Conservation (phyloP, 92 coral and sea anemone genomes). For the Parazoanthus swiftii region DNA sequence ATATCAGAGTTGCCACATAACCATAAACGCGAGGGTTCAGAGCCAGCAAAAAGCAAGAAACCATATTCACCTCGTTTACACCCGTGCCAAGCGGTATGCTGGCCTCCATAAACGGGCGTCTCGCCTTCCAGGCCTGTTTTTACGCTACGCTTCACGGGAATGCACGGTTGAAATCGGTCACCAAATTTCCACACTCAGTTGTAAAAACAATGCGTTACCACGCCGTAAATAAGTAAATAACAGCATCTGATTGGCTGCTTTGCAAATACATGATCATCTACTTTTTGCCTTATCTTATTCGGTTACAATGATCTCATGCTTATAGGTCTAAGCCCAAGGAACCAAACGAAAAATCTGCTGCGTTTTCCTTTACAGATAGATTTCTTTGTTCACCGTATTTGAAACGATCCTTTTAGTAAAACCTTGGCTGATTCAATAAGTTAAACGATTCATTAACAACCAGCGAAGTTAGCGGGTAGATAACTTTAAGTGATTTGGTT, state of each 20-base stretch:
- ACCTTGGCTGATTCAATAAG: neutral
- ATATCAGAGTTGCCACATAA: neutral
- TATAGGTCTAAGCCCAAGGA: neutral
- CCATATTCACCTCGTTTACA: slow-evolving; percentile 19
- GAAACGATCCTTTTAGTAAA: neutral
- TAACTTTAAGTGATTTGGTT: neutral
- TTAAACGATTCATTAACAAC: slow-evolving; percentile 9
- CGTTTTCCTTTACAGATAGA: neutral
- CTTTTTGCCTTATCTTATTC: slow-evolving; percentile 19
- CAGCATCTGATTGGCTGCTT: slow-evolving; percentile 26
- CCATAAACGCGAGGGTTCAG: neutral
- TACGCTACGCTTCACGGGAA: slow-evolving; percentile 8
- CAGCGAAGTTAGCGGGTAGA: slow-evolving; percentile 10
- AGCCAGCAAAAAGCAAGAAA: neutral
- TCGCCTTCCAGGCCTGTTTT: neutral
- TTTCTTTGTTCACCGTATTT: neutral
- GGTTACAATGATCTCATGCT: slow-evolving; percentile 35
- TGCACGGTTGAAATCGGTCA: slow-evolving; percentile 2
- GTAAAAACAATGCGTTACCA: slow-evolving; percentile 28
- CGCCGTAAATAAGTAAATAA: slow-evolving; percentile 7
- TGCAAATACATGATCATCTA: neutral
- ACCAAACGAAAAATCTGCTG: neutral
- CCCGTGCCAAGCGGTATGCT: slow-evolving; percentile 29
- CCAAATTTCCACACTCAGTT: neutral
- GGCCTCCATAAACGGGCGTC: slow-evolving; percentile 42